Evolutionary conservation across 1,140 invertebrate genomes (phyloP), one percentile per base, ranked within the genome.

Genomic region (Papilio polyxenes): DNA sequence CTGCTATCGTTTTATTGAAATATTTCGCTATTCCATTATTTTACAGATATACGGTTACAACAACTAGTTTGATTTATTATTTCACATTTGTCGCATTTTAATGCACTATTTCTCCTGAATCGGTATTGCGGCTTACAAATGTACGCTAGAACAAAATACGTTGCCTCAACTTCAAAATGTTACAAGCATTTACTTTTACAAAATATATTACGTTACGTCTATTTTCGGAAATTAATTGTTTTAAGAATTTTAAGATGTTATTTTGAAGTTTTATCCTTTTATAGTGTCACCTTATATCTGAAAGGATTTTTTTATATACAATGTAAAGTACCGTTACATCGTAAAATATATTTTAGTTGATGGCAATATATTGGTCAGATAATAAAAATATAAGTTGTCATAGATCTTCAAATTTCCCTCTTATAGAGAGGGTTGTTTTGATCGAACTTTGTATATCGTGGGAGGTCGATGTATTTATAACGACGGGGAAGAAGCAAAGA

Each of bases 381-480:
- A 65, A 31, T 65, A 65, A 65, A 65, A 65, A 65, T 65, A 23
- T 31, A 65, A 23, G 2, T 62, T 31, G 20, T 65, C 62, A 65
- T 65, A 65, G 62, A 31, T 31, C 23, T 65, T 44, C 15, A 51
- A 75, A 48, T 75, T 75, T 75, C n/a, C n/a, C 31, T 44, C 10
- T 74, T 44, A 37, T 49, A 49, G 48, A 13, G 37, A 20, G 15
- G 44, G 75, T 75, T 79, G 75, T 75, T 79, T 79, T 62, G 56
- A 79, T 80, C 78, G 13, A 80, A 80, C 31, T 80, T 80, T 80
- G 17, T 40, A 40, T 65, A 80, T 56, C 31, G 78, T 80, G 20
- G 77, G 78, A 80, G 31, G 59, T 80, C 44, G 56, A 40, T 48
- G 59, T 80, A 80, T 80, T 65, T 65, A 40, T 80, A 65, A 80